Conservation (phyloP, 2,113 vertebrate species). For the Alethe diademata region DNA sequence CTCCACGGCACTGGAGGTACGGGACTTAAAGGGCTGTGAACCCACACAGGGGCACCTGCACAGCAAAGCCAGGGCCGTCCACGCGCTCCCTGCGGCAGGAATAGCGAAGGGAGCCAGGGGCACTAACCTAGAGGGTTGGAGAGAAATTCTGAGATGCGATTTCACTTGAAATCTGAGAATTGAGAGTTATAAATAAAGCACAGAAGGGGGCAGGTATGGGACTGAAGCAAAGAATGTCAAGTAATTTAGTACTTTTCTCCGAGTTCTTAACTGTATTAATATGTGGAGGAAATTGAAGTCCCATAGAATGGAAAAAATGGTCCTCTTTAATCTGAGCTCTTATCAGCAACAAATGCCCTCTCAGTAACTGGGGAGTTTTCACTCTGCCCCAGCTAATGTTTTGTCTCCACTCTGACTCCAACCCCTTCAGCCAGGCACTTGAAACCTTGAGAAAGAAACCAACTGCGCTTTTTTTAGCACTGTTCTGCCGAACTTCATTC, state of each 20-base stretch:
- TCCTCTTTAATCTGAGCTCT: background rate
- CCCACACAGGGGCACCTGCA: too few species aligned
- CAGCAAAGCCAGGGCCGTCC: too few species aligned
- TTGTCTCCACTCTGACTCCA: background rate
- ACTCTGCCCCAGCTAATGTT: background rate
- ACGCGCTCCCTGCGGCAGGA: too few species aligned
- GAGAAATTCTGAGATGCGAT: too few species aligned
- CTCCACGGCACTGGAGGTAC: too few species aligned
- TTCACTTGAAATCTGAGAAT: too few species aligned
- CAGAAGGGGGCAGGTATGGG: too few species aligned
- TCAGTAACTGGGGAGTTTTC: background rate
- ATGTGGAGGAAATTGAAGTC: background rate
- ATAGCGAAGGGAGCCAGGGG: too few species aligned
- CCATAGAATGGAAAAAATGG: rapidly evolving
- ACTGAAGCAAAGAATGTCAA: too few species aligned
- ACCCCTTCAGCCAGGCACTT: background rate
- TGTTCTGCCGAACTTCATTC: background rate
- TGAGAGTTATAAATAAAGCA: too few species aligned
- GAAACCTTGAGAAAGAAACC: background rate
- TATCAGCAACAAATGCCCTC: background rate
- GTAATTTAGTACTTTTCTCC: background rate
- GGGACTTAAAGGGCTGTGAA: too few species aligned
- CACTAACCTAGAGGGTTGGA: too few species aligned
- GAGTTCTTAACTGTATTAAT: background rate
- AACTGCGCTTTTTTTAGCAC: background rate